These are phyloP conservation scores for Koerneria pararmatus DNA, from an alignment of 2,888 invertebrate species.

Conservation along the genomic window DNA sequence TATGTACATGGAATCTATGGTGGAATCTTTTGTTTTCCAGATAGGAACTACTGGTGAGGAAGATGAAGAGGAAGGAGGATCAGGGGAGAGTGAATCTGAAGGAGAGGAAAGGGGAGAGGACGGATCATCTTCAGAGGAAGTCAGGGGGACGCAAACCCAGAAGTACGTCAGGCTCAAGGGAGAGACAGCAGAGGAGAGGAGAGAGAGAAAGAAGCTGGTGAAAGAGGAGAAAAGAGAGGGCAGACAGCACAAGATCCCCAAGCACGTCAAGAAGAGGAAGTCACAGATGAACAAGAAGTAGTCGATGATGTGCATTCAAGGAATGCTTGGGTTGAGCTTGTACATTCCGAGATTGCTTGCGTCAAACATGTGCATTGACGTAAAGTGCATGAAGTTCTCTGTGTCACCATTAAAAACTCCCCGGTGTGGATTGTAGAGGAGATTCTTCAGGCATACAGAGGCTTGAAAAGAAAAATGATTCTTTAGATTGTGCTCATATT, in stretches of 20 bases:
- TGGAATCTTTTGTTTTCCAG: conserved; percentile 17
- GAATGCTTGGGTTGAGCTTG: too few species aligned
- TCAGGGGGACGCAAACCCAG: conserved; percentile 14
- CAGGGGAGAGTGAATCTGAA: conserved; percentile 23
- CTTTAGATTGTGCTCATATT: too few species aligned
- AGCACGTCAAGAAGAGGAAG: conserved; percentile 85
- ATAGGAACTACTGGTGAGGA: conserved; percentile 19
- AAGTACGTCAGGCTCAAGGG: conserved; percentile 21
- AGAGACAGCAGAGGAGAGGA: conserved; percentile 41
- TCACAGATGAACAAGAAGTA: conserved; percentile 63
- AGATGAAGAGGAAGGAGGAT: conserved; percentile 29
- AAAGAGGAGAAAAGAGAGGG: conserved; percentile 84
- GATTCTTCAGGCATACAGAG: too few species aligned
- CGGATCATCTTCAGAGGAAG: conserved; percentile 34
- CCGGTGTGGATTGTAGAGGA: too few species aligned
- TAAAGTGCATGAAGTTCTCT: background rate
- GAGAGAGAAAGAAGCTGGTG: conserved; percentile 75
- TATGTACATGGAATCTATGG: conserved; percentile 19
- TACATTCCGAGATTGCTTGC: too few species aligned
- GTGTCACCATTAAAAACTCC: too few species aligned
- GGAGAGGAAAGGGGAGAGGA: conserved; percentile 27
- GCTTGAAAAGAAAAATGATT: too few species aligned
- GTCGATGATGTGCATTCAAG: conserved; percentile 2
- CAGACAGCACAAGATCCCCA: conserved; percentile 81
- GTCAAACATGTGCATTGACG: background rate